Percentiles rank a stretch among this genome's conserved stretches.
These are phyloP conservation scores for Peromyscus aztecus DNA, from an alignment of 2,797 vertebrate species.

Conservation along the genomic window DNA sequence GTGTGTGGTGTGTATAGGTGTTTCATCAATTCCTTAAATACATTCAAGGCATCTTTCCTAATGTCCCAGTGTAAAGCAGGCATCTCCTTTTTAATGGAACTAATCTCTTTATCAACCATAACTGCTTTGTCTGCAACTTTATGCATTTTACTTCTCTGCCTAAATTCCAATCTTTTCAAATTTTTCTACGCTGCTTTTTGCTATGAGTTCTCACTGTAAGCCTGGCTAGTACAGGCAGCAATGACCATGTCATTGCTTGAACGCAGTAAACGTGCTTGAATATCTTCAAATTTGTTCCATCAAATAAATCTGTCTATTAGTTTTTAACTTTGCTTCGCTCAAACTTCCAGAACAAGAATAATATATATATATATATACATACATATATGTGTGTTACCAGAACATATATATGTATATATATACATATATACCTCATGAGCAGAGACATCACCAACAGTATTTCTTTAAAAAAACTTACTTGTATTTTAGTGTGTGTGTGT, in stretches of 20 bases:
- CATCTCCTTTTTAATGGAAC: background rate
- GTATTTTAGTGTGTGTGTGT: background rate
- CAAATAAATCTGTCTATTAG: background rate
- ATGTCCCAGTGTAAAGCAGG: background rate
- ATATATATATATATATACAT: background rate
- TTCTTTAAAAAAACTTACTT: background rate
- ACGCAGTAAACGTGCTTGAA: background rate
- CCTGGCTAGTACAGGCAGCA: background rate
- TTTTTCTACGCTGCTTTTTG: background rate
- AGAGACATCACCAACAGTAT: background rate
- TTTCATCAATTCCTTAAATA: background rate
- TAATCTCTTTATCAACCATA: background rate
- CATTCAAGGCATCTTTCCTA: background rate
- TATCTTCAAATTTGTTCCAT: background rate
- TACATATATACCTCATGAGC: no score
- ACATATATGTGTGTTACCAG: background rate
- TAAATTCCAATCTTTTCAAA: background rate
- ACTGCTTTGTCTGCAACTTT: background rate
- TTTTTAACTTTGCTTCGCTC: background rate
- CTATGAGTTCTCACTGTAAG: background rate
- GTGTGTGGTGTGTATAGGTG: background rate
- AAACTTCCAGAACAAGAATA: background rate
- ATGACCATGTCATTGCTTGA: background rate
- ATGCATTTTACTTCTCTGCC: background rate
- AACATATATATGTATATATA: no score